Evolutionary conservation across 2,888 invertebrate genomes (phyloP).

Genomic region (Diachrysia chrysitis): DNA sequence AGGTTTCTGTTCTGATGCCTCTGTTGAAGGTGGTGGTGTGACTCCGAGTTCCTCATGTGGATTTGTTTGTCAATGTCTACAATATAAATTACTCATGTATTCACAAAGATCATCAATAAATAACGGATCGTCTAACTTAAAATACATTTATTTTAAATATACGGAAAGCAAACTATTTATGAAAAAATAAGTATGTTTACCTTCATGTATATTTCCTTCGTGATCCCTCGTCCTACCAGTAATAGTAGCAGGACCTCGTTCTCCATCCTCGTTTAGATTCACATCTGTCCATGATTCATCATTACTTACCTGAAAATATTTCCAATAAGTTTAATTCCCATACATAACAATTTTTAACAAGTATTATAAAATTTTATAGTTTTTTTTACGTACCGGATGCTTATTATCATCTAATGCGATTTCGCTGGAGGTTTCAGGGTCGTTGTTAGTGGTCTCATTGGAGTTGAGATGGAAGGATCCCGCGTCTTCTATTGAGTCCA

Average conservation of each 20-base stretch:
- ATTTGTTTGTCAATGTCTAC: conserved; percentile 85
- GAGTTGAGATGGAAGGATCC: conserved; percentile 93
- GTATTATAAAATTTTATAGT: background rate
- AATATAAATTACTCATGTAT: conserved; percentile 25
- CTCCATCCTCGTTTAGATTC: conserved; percentile 95
- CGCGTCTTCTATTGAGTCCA: conserved; percentile 95
- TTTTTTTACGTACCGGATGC: conserved; percentile 84
- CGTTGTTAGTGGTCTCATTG: conserved; percentile 92
- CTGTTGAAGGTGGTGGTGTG: conserved; percentile 79
- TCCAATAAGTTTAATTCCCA: background rate
- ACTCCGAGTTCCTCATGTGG: conserved; percentile 79
- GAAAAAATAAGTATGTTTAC: conserved; percentile 55
- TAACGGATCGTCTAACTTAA: too few relatives aligned
- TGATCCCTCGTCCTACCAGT: conserved; percentile 90
- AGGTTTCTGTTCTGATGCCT: conserved; percentile 79
- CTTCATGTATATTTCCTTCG: conserved; percentile 90
- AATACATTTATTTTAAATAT: too few relatives aligned
- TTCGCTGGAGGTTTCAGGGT: conserved; percentile 92
- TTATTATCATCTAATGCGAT: conserved; percentile 93
- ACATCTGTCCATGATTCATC: conserved; percentile 98
- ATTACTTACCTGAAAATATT: conserved; percentile 85
- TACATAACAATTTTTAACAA: background rate
- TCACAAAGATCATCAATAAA: too few relatives aligned
- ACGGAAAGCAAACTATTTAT: too few relatives aligned
- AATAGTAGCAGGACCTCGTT: conserved; percentile 88